Conservation (phyloP, 2,888 invertebrate genomes). For the Cremastobaeus sp. region DNA sequence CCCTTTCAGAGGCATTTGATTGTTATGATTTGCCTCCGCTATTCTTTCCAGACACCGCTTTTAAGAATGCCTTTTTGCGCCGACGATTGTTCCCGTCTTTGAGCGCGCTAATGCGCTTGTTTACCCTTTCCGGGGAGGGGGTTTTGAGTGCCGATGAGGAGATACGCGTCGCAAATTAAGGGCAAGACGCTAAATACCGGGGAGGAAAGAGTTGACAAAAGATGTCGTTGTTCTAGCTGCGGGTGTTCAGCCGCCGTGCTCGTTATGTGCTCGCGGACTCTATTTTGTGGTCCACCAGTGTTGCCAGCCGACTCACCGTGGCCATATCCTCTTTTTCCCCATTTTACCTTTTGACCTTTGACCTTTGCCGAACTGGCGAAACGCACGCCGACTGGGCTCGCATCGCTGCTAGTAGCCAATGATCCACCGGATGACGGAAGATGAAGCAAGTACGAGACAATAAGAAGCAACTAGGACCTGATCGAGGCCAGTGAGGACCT, state of each 20-base stretch:
- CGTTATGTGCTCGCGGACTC: slow-evolving; percentile 37
- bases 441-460: too few relatives aligned
- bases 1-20: too few relatives aligned
- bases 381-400: too few relatives aligned
- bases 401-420: too few relatives aligned
- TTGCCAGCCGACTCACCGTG: slow-evolving; percentile 5
- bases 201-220: slow-evolving; percentile 27
- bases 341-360: too few relatives aligned
- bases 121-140: background rate
- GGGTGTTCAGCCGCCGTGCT: slow-evolving; percentile 20
- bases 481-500: too few relatives aligned
- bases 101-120: slow-evolving; percentile 6
- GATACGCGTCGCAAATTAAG: slow-evolving; percentile 30
- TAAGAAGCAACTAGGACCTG: too few relatives aligned
- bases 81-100: background rate
- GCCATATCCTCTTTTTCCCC: background rate
- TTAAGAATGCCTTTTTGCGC: slow-evolving; percentile 1
- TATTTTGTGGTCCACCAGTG: slow-evolving; percentile 18
- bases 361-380: too few relatives aligned
- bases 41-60: background rate
- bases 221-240: slow-evolving; percentile 35
- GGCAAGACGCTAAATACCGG: slow-evolving; percentile 8
- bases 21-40: slow-evolving; percentile 8
- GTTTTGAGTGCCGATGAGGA: background rate
- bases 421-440: too few relatives aligned